These are phyloP conservation scores for Ceratothoa steindachneri DNA, from an alignment of 2,888 invertebrate genomes.

Conservation along the genomic window DNA sequence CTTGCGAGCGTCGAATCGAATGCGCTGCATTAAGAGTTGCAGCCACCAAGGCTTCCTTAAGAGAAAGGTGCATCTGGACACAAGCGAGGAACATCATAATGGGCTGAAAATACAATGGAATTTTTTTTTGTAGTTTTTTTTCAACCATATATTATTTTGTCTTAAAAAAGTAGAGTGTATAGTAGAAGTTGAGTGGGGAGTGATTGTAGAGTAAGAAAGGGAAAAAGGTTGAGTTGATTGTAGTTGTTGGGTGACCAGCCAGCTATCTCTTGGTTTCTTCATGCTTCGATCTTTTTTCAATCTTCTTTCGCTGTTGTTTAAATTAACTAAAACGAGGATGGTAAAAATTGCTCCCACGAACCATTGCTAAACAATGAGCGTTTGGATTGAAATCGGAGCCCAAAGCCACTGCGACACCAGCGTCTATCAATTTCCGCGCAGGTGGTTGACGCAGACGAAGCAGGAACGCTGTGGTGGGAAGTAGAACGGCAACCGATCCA, in stretches of 20 bases:
- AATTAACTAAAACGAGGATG: too few relatives aligned
- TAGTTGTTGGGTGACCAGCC: too few relatives aligned
- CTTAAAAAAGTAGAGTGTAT: too few relatives aligned
- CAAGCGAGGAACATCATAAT: constrained; percentile 62
- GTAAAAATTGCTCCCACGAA: too few relatives aligned
- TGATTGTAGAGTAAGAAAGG: too few relatives aligned
- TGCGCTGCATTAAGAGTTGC: constrained; percentile 61
- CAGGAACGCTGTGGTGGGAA: constrained; percentile 61
- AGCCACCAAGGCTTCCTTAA: constrained; percentile 59
- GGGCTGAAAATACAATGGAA: constrained; percentile 57
- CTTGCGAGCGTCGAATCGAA: constrained; percentile 53
- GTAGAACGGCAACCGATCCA: constrained; percentile 57
- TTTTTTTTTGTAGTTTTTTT: too few relatives aligned
- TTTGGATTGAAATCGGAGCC: constrained; percentile 64
- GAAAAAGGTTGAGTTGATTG: too few relatives aligned
- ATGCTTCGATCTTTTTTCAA: too few relatives aligned
- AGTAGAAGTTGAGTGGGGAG: too few relatives aligned
- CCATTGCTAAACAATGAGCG: constrained; percentile 61
- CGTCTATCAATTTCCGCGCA: constrained; percentile 58
- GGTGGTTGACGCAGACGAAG: constrained; percentile 59
- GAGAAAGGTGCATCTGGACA: constrained; percentile 56
- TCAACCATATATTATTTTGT: too few relatives aligned
- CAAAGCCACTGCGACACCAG: constrained; percentile 59
- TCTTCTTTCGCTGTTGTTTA: too few relatives aligned
- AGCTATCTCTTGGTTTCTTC: too few relatives aligned